These are phyloP conservation scores for Istiophorus platypterus DNA, from an alignment of 2,113 vertebrate genomes.

Conservation along the genomic window DNA sequence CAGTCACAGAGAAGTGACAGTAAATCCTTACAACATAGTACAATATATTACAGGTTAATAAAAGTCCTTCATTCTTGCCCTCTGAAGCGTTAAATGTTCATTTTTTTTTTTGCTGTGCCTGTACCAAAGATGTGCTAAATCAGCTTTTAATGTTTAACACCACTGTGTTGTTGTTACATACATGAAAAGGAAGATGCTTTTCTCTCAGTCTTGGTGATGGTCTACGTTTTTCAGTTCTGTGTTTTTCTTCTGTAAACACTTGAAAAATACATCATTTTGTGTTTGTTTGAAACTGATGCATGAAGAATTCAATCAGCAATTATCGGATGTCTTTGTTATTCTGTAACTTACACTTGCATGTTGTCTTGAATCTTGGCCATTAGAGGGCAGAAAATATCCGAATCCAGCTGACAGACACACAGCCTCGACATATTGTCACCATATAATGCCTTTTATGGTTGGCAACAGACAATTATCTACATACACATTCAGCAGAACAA, in stretches of 20 bases:
- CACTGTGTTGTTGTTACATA: constrained; percentile 18
- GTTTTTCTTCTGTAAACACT: not conserved
- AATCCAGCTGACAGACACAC: not conserved
- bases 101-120: constrained; percentile 12
- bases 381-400: not conserved
- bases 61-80: not conserved
- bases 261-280: not conserved
- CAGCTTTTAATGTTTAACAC: constrained; percentile 21
- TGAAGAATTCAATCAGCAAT: not conserved
- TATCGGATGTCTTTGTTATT: constrained; percentile 5
- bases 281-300: constrained; percentile 29
- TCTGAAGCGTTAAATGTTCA: constrained; percentile 8
- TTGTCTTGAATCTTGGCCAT: not conserved
- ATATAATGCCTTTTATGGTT: not conserved
- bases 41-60: not conserved
- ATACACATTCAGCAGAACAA: not conserved
- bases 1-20: not conserved
- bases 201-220: not conserved
- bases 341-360: not conserved
- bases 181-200: constrained; percentile 11
- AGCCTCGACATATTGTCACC: not conserved
- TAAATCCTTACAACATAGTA: not conserved
- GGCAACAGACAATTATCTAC: not conserved
- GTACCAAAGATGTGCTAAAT: constrained; percentile 24
- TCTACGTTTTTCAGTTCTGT: not conserved